Evolutionary conservation across 2,797 vertebrate genomes (phyloP).

Genomic region (Rhabdophis nuchalis): DNA sequence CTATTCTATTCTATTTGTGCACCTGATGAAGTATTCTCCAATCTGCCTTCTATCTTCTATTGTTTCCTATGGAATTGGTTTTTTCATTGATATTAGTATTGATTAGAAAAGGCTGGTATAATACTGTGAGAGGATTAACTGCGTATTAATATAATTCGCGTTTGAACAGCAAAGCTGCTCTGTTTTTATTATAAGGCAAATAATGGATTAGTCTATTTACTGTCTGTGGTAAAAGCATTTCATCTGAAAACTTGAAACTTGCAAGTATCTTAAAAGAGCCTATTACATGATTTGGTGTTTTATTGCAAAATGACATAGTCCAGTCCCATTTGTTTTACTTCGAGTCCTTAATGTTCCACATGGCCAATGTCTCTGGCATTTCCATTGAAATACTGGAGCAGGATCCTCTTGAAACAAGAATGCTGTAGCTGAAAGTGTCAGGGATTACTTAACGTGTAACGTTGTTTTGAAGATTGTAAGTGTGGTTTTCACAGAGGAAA

Average conservation of each 20-base stretch:
- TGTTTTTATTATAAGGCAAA: constrained; percentile 63
- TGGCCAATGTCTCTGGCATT: constrained; percentile 45
- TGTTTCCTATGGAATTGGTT: constrained; percentile 1
- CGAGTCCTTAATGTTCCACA: constrained; percentile 60
- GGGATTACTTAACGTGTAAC: constrained; percentile 28
- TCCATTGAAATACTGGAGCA: constrained; percentile 51
- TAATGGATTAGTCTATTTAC: constrained; percentile 68
- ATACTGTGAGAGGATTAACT: constrained; percentile 48
- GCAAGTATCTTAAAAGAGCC: constrained; percentile 73
- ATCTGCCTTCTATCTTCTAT: not conserved
- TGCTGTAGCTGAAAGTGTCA: constrained; percentile 33
- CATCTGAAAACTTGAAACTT: constrained; percentile 72
- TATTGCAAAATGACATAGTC: constrained; percentile 65
- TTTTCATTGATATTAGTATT: constrained; percentile 25
- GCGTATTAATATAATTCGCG: constrained; percentile 21
- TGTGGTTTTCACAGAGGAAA: not conserved
- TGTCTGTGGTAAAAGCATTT: constrained; percentile 70
- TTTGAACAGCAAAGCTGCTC: constrained; percentile 42
- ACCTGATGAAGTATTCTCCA: not conserved
- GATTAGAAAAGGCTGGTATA: constrained; percentile 43
- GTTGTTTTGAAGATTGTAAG: constrained; percentile 16
- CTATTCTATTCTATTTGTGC: no score
- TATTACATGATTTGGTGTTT: constrained; percentile 60
- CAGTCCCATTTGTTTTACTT: constrained; percentile 61
- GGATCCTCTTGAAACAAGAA: constrained; percentile 44